These are phyloP conservation scores for Eretmochelys imbricata DNA, from an alignment of 2,113 vertebrate species.

Conservation along the genomic window DNA sequence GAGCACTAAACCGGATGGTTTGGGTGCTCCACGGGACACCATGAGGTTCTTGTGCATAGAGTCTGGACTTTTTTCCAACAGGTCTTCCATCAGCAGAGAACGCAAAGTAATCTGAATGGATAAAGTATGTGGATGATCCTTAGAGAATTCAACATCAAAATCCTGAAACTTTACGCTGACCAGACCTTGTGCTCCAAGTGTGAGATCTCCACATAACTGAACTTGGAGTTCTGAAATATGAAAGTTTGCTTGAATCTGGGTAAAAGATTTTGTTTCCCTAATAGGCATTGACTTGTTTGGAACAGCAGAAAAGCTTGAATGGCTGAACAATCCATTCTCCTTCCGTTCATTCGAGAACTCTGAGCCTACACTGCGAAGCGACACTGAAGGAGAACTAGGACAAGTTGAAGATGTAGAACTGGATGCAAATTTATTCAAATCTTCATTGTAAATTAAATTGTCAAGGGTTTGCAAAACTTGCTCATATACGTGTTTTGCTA, in stretches of 20 bases:
- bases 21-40: conserved; percentile 95
- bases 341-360: conserved; percentile 82
- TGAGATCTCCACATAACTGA: conserved; percentile 92
- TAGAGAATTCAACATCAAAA: conserved; percentile 92
- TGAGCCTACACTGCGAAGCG: conserved; percentile 78
- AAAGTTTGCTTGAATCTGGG: conserved; percentile 92
- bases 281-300: conserved; percentile 76
- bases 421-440: conserved; percentile 79
- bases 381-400: conserved; percentile 82
- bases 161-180: conserved; percentile 96
- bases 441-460: conserved; percentile 92
- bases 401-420: conserved; percentile 74
- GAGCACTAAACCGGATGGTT: conserved; percentile 89
- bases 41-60: conserved; percentile 96
- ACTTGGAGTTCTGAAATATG: conserved; percentile 93
- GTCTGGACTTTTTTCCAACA: conserved; percentile 92
- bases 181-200: conserved; percentile 92
- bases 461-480: conserved; percentile 96
- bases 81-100: conserved; percentile 96
- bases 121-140: conserved; percentile 92
- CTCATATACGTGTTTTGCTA: conserved; percentile 96
- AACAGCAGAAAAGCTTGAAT: conserved; percentile 80
- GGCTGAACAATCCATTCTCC: conserved; percentile 89
- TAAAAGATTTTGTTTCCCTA: conserved; percentile 83
- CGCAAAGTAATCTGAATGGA: conserved; percentile 91